Conservation (phyloP, 1,140 invertebrate genomes). For the Arion vulgaris region DNA sequence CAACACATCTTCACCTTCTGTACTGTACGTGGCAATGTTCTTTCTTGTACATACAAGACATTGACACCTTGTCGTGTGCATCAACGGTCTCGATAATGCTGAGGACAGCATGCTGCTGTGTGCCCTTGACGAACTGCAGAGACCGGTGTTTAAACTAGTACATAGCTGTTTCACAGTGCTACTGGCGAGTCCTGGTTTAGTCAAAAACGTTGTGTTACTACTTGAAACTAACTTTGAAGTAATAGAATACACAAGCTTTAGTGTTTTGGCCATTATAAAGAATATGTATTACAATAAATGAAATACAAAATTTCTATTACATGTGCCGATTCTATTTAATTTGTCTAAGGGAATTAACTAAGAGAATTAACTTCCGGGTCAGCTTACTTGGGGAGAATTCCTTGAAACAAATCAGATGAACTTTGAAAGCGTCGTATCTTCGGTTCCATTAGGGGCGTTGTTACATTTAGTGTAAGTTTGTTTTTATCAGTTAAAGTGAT, state of each 20-base stretch:
- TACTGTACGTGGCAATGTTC: not conserved
- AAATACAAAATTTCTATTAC: not conserved
- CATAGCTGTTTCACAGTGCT: not conserved
- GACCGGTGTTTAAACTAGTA: not conserved
- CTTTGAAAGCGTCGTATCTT: no score
- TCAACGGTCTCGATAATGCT: not conserved
- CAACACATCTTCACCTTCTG: conserved; percentile 12
- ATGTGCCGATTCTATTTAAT: conserved; percentile 10
- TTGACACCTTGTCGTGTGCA: not conserved
- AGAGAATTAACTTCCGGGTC: not conserved
- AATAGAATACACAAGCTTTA: not conserved
- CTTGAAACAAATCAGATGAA: not conserved
- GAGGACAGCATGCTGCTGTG: conserved; percentile 18
- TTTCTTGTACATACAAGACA: not conserved
- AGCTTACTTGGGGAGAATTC: not conserved
- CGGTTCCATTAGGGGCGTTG: no score
- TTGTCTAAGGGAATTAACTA: not conserved
- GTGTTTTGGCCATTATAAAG: conserved; percentile 18
- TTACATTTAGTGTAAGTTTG: no score
- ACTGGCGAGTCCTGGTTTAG: not conserved
- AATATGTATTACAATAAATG: not conserved
- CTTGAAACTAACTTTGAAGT: conserved; percentile 18
- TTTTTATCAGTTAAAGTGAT: no score
- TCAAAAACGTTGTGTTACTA: not conserved
- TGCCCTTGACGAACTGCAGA: conserved; percentile 20